phyloP scores from a whole-genome alignment of 2,113 vertebrate genomes.

The Spheniscus mendiculus region DNA sequence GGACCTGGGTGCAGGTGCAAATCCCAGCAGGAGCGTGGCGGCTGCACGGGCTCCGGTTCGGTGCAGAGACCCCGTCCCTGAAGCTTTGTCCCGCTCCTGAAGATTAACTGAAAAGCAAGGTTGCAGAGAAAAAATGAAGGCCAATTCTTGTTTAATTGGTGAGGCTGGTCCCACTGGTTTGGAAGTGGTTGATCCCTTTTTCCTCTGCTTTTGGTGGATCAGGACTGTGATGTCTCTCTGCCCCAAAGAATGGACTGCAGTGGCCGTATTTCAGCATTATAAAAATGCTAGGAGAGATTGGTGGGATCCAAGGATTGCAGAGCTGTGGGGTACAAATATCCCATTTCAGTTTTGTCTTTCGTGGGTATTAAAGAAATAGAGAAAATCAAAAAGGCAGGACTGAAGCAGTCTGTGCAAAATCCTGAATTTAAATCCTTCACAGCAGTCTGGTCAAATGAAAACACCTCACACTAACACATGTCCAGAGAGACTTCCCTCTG shows the following conservation, averaged over 20 bases:
- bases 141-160: not conserved
- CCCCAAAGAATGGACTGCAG: not conserved
- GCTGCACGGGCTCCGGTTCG: rapidly evolving
- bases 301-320: not conserved
- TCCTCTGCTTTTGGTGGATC: not conserved
- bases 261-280: not conserved
- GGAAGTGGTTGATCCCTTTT: not conserved
- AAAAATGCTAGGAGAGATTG: not conserved
- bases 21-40: rapidly evolving
- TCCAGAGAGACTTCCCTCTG: not conserved
- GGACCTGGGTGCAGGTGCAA: rapidly evolving
- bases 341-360: not conserved
- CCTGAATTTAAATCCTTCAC: not conserved
- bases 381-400: not conserved
- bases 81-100: not conserved
- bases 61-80: not conserved
- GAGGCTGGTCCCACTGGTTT: not conserved
- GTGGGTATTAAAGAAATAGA: not conserved
- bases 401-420: not conserved
- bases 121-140: not conserved
- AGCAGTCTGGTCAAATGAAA: not conserved
- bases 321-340: not conserved
- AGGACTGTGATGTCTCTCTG: not conserved
- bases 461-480: rapidly evolving
- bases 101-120: not conserved